Conservation (phyloP, 30 jellyfish, hydroid and myxozoan genomes). For the Hydractinia echinata region DNA sequence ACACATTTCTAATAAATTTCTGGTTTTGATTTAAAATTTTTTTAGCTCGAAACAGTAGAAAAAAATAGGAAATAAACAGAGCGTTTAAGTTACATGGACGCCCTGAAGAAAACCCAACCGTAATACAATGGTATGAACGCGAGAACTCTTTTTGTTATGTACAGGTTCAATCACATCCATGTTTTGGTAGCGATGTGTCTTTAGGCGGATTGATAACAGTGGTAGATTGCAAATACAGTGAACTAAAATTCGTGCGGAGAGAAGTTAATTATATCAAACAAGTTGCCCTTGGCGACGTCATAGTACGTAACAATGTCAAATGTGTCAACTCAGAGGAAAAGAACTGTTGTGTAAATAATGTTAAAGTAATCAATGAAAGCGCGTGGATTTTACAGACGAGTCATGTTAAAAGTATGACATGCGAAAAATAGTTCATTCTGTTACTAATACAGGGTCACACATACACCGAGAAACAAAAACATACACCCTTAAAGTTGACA, state of each 20-base stretch:
- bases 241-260: neutral
- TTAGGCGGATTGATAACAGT: conserved; percentile 80
- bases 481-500: conserved; percentile 23
- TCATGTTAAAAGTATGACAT: conserved; percentile 39
- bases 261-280: conserved; percentile 37
- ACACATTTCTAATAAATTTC: too few species aligned
- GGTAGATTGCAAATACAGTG: conserved; percentile 58
- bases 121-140: too few species aligned
- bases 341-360: neutral
- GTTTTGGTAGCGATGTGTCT: conserved; percentile 80
- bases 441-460: neutral
- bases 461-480: conserved; percentile 12
- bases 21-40: too few species aligned
- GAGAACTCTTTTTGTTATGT: too few species aligned
- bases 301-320: conserved; percentile 59
- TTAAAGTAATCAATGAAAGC: neutral
- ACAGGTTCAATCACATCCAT: conserved; percentile 82
- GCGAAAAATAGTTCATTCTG: neutral
- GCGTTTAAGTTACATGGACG: too few species aligned
- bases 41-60: too few species aligned
- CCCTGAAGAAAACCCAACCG: too few species aligned
- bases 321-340: conserved; percentile 19
- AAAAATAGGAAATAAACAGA: too few species aligned
- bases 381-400: neutral
- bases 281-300: conserved; percentile 79